Conservation (phyloP, 2,797 vertebrate species). For the Anomalospiza imberbis region DNA sequence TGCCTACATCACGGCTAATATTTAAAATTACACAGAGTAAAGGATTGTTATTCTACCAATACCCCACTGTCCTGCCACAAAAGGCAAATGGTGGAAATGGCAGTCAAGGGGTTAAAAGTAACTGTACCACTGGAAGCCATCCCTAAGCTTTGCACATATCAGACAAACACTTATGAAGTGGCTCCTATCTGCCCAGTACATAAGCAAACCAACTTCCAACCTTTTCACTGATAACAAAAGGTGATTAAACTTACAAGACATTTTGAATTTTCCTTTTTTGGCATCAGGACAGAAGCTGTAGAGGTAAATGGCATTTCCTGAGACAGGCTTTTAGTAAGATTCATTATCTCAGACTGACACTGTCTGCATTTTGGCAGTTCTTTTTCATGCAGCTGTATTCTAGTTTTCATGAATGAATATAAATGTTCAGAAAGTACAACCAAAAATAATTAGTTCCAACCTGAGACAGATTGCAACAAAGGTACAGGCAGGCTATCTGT, state of each 20-base stretch:
- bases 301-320: slow-evolving; percentile 47
- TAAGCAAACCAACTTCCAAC: slow-evolving; percentile 48
- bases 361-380: not conserved
- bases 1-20: not conserved
- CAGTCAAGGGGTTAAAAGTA: slow-evolving; percentile 60
- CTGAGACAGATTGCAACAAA: not conserved
- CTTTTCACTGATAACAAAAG: slow-evolving; percentile 49
- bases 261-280: slow-evolving; percentile 59
- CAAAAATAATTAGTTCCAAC: not conserved
- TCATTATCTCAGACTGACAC: not conserved
- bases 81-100: slow-evolving; percentile 35
- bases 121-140: slow-evolving; percentile 10
- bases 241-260: slow-evolving; percentile 37
- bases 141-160: slow-evolving; percentile 16
- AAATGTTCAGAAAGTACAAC: not conserved
- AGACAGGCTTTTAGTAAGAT: slow-evolving; percentile 33
- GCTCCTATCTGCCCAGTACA: slow-evolving; percentile 38
- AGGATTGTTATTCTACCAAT: not conserved
- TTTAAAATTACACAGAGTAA: not conserved
- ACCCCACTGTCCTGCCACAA: not conserved
- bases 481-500: not conserved
- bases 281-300: slow-evolving; percentile 19
- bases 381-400: not conserved
- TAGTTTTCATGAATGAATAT: not conserved
- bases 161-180: slow-evolving; percentile 30